Evolutionary conservation across 92 coral and sea anemone genomes (phyloP).

Genomic region (Phenganax stokvisi): DNA sequence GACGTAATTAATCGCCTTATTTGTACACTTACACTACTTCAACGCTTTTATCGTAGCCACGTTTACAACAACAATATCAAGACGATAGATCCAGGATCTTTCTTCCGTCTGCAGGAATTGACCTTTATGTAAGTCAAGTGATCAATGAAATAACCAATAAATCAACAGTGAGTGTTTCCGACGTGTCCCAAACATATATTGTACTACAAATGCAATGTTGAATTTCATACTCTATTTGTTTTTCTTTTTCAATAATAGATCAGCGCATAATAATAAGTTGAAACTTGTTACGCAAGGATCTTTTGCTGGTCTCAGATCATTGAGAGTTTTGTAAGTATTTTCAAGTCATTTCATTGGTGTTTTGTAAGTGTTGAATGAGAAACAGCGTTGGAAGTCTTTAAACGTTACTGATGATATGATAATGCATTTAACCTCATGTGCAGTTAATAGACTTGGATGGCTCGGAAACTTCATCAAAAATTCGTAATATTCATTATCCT

Average conservation of each 20-base stretch:
- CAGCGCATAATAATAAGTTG: constrained; percentile 22
- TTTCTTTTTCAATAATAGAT: background rate
- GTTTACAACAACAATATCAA: constrained; percentile 26
- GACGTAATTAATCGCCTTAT: background rate
- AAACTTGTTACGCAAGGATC: background rate
- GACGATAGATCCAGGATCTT: constrained; percentile 33
- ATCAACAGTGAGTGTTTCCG: too few relatives aligned
- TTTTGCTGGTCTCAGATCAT: constrained; percentile 27
- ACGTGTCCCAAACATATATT: background rate
- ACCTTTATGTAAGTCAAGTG: constrained; percentile 1
- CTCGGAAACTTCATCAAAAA: too few relatives aligned
- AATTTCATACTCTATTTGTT: background rate
- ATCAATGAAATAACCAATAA: background rate
- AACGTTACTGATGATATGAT: too few relatives aligned
- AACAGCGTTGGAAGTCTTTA: too few relatives aligned
- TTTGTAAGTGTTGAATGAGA: too few relatives aligned
- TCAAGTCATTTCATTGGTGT: too few relatives aligned
- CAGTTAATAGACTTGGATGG: too few relatives aligned
- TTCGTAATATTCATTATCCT: too few relatives aligned
- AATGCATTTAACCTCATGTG: too few relatives aligned
- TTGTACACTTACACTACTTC: background rate
- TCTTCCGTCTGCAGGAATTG: constrained; percentile 35
- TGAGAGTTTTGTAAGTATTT: constrained; percentile 28
- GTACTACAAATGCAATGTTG: background rate
- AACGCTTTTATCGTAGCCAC: background rate